These are phyloP conservation scores for Chaetoderma sp. DNA, from an alignment of 2,888 invertebrate species.

Conservation along the genomic window DNA sequence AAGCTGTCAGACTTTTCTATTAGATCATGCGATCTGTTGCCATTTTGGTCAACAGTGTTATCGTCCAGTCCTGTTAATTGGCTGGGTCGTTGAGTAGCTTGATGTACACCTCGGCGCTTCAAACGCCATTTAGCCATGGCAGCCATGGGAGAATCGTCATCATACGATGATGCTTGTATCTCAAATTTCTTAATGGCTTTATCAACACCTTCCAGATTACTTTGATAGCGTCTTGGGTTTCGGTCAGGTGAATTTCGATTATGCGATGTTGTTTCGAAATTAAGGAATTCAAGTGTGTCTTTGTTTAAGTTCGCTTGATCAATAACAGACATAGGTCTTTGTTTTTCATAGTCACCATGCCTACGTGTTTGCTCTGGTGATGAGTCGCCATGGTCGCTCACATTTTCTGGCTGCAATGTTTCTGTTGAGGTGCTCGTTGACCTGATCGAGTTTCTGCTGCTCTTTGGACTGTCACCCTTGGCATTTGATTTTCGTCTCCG, in stretches of 20 bases:
- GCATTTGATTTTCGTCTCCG: constrained; percentile 47
- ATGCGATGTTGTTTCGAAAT: no score
- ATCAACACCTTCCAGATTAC: not conserved
- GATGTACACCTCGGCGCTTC: constrained; percentile 40
- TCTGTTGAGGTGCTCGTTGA: constrained; percentile 62
- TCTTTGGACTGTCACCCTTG: constrained; percentile 56
- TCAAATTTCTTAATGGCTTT: not conserved
- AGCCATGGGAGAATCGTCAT: constrained; percentile 48
- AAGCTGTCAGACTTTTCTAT: no score
- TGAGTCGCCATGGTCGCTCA: constrained; percentile 48
- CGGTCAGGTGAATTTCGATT: no score
- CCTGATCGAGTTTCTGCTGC: constrained; percentile 52
- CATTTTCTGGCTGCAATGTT: constrained; percentile 50
- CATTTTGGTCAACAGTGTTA: no score
- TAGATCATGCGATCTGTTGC: no score
- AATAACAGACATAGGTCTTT: no score
- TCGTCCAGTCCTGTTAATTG: no score
- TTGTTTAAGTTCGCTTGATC: not conserved
- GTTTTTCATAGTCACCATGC: no score
- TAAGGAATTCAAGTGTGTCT: not conserved
- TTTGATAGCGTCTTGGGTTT: not conserved
- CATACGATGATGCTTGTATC: not conserved
- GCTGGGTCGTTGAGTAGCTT: no score
- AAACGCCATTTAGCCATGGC: constrained; percentile 53
- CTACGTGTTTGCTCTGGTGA: constrained; percentile 47